Evolutionary conservation across 2,797 vertebrate genomes (phyloP), one percentile per base, ranked within the genome.

Genomic region (Bovichtus diacanthus): DNA sequence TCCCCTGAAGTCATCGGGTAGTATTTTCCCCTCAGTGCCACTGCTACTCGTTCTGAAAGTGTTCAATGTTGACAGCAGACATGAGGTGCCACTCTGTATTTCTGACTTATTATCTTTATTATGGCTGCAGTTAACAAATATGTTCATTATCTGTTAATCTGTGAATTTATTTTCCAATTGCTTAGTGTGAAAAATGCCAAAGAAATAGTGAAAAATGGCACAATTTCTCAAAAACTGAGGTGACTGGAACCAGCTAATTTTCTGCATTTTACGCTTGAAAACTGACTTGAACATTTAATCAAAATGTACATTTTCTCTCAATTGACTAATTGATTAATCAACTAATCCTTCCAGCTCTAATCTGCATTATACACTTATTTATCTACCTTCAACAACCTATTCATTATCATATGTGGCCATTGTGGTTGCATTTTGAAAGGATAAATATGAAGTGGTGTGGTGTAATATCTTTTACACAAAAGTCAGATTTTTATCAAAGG

Each of bases 31-130:
- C 49, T 41, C 27, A 53, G 9, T 12, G 66, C 59, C 53, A 36
- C 49, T 23, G 23, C 79, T 58, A 78, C 73, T 87, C 59, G 44
- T 74, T 78, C 41, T 88, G 81, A 91, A 84, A 81, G 53, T 75
- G 46, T 80, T 27, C 58, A 46, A 72, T 49, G 39, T 39, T 71
- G 38, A 13, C 36, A 49, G 46, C 44, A 74, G 56, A 39, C 15
- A 56, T 21, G 70, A 29, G 1, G 27, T 9, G 36, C 43, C 15
- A 36, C 27, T 3, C 44, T 51, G 36, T 39, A 27, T 47, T 56
- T 54, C 41, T 29, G 46, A 23, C 21, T 59, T 10, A 34, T 59
- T n/a, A 27, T 68, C 13, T 41, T 54, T 11, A 29, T 38, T 5
- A 18, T n/a, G 31, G 60, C 23, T 56, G 18, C 49, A 49, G 5